Percentiles rank a stretch among this genome's conserved stretches.
Conservation (phyloP, 2,797 vertebrate species). For the Silurus lanzhouensis region DNA sequence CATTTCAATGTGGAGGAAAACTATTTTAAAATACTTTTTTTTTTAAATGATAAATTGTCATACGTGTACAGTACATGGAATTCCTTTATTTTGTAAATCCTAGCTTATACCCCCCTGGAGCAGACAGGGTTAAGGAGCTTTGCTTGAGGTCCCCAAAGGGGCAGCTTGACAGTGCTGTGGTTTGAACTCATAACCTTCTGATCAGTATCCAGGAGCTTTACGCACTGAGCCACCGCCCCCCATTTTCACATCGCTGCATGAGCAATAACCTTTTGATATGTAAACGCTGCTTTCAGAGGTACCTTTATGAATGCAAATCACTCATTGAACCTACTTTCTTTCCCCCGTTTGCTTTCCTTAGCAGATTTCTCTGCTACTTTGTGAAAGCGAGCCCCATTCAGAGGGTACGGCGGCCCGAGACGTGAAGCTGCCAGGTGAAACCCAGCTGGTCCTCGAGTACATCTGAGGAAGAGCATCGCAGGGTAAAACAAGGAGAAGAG, state of each 20-base stretch:
- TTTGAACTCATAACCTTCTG: slow-evolving; percentile 2
- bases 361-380: background rate
- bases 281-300: background rate
- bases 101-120: background rate
- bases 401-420: no score
- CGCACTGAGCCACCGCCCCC: background rate
- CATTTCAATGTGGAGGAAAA: background rate
- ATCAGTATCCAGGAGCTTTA: background rate
- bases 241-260: background rate
- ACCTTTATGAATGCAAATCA: background rate
- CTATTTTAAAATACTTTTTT: background rate
- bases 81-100: background rate
- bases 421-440: background rate
- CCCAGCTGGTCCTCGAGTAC: slow-evolving; percentile 14
- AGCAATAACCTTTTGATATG: slow-evolving; percentile 5
- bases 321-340: background rate
- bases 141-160: background rate
- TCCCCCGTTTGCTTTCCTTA: background rate
- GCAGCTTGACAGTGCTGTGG: background rate
- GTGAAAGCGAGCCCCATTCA: background rate
- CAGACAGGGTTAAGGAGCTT: slow-evolving; percentile 13
- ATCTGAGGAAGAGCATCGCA: slow-evolving; percentile 22
- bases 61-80: background rate
- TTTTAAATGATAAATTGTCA: background rate
- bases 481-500: slow-evolving; percentile 3